Conservation (phyloP, 1,140 invertebrate genomes). For the Aphidius ervi region DNA sequence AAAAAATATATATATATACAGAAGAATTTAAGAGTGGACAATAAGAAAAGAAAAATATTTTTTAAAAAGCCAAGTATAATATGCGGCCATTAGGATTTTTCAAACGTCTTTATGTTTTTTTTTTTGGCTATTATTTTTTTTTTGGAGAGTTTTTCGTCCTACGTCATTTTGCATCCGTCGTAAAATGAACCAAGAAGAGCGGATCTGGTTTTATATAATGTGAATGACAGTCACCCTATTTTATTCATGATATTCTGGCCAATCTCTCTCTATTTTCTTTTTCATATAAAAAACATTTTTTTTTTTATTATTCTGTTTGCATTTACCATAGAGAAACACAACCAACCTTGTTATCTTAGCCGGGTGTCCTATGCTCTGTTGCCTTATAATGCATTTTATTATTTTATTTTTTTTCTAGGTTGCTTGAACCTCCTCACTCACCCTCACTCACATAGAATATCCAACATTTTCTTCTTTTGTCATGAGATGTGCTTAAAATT, state of each 20-base stretch:
- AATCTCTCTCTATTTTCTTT: not conserved
- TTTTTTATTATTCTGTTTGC: not conserved
- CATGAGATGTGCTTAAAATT: not conserved
- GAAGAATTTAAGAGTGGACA: no score
- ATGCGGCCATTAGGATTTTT: not conserved
- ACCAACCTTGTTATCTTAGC: no score
- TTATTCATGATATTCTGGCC: not conserved
- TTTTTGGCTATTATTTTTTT: not conserved
- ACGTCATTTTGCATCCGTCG: not conserved
- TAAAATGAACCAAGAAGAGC: constrained; percentile 1
- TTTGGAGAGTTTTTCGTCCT: not conserved
- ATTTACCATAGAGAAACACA: no score
- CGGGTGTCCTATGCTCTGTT: no score
- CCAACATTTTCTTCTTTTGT: not conserved
- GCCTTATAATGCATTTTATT: no score
- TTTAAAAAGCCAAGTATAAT: not conserved
- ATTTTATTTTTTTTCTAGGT: no score
- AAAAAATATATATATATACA: no score
- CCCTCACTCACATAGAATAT: no score
- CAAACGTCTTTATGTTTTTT: not conserved
- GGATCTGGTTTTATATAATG: constrained; percentile 4
- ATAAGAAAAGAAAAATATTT: not conserved
- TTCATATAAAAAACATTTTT: not conserved
- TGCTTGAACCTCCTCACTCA: no score
- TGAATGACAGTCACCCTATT: constrained; percentile 6